Conservation (phyloP, 2,888 invertebrate genomes). For the Ctena decussata region DNA sequence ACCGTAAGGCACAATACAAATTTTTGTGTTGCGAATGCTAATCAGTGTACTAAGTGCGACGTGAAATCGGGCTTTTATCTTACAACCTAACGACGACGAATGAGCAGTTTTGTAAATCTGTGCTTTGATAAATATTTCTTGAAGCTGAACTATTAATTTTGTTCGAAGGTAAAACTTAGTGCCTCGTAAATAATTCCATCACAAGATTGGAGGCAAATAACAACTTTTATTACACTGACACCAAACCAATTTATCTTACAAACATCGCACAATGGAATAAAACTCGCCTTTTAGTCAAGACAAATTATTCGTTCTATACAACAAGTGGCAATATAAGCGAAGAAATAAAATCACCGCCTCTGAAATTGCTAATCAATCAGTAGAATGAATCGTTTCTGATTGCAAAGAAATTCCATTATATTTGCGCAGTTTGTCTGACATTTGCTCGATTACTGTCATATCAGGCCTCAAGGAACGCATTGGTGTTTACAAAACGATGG, state of each 20-base stretch:
- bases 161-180: too few relatives aligned
- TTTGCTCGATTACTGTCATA: neutral
- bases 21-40: too few relatives aligned
- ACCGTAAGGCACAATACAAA: too few relatives aligned
- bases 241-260: neutral
- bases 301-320: constrained; percentile 1
- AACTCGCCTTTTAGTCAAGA: neutral
- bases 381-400: neutral
- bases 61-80: too few relatives aligned
- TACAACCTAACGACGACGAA: too few relatives aligned
- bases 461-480: neutral
- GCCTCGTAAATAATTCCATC: too few relatives aligned
- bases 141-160: too few relatives aligned
- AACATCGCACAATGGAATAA: constrained; percentile 4
- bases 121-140: too few relatives aligned
- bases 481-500: neutral
- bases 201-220: neutral
- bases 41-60: too few relatives aligned
- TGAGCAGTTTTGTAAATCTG: too few relatives aligned
- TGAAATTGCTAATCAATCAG: neutral
- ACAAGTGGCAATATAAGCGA: constrained; percentile 3
- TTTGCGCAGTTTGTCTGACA: neutral
- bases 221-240: neutral
- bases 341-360: neutral
- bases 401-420: constrained; percentile 7